A percentile compares a stretch with the other conserved stretches of the same genome.
Conservation (phyloP, 35 echinoderm and acorn worm genomes). For the Ophiothrix spiculata region DNA sequence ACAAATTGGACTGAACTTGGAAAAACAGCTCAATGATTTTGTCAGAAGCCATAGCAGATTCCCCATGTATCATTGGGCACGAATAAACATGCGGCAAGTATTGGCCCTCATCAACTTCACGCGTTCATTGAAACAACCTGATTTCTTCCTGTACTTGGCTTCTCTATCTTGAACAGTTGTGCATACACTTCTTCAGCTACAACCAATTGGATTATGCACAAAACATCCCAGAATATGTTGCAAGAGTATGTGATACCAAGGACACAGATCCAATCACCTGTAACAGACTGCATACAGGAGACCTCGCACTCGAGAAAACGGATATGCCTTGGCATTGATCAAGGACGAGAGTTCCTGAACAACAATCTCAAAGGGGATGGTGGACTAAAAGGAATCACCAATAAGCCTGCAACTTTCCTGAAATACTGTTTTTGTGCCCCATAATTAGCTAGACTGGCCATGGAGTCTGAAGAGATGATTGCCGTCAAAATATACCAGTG, state of each 20-base stretch:
- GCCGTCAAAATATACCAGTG: not conserved
- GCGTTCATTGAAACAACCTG: not conserved
- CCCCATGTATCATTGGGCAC: conserved; percentile 14
- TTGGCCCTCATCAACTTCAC: not conserved
- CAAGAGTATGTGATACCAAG: conserved; percentile 3
- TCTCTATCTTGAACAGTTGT: conserved; percentile 11
- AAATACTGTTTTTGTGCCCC: too few relatives aligned
- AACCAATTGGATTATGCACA: not conserved
- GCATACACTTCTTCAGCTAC: conserved; percentile 5
- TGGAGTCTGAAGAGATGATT: too few relatives aligned
- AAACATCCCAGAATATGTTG: not conserved
- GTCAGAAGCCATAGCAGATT: not conserved
- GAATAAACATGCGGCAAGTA: conserved; percentile 14
- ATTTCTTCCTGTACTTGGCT: conserved; percentile 3
- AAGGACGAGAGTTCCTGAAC: not conserved
- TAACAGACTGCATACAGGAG: not conserved
- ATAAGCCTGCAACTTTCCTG: conserved; percentile 1
- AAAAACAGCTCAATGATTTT: not conserved
- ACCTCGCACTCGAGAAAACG: not conserved
- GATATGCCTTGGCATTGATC: not conserved
- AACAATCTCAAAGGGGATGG: not conserved
- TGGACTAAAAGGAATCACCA: not conserved
- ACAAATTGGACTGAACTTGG: not conserved
- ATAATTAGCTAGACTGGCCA: too few relatives aligned
- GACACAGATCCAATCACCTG: conserved; percentile 9